Percentiles rank a stretch among this genome's conserved stretches.
These are phyloP conservation scores for Clytia hemisphaerica DNA, from an alignment of 30 jellyfish, hydroid and myxozoan genomes.

Conservation along the genomic window DNA sequence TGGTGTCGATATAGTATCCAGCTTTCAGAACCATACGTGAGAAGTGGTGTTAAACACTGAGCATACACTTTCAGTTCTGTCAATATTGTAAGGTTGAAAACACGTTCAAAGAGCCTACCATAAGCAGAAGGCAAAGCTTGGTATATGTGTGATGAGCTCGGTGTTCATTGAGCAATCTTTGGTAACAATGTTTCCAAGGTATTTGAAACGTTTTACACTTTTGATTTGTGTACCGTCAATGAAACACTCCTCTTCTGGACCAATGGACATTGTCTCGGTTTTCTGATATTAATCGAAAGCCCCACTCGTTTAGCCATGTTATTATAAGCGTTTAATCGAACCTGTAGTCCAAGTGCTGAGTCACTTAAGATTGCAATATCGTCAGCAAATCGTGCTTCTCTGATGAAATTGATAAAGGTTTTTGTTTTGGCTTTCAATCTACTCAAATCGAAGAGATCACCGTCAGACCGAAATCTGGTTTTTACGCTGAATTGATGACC, in stretches of 20 bases:
- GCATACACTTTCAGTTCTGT: no score
- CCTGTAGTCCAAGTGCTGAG: conserved; percentile 7
- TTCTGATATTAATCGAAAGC: conserved; percentile 8
- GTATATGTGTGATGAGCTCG: conserved; percentile 3
- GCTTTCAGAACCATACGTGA: no score
- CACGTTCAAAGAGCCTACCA: neutral
- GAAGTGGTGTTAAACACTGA: no score
- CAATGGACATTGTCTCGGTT: no score
- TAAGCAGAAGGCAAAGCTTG: neutral
- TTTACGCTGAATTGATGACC: conserved; percentile 6
- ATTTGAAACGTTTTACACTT: no score
- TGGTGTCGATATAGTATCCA: no score
- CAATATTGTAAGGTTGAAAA: no score
- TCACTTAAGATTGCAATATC: conserved; percentile 18
- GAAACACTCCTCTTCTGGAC: conserved; percentile 15
- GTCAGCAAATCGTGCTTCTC: conserved; percentile 17
- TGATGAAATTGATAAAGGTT: neutral
- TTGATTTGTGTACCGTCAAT: neutral
- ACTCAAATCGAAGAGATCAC: no score
- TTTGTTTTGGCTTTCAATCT: no score
- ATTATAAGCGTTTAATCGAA: conserved; percentile 19
- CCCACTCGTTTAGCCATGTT: conserved; percentile 36
- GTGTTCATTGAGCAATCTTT: neutral
- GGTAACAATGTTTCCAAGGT: neutral
- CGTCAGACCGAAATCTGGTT: conserved; percentile 45